Evolutionary conservation across 2,888 invertebrate species (phyloP), one percentile per base, ranked within the genome.

Genomic region (Crioceris asparagi): DNA sequence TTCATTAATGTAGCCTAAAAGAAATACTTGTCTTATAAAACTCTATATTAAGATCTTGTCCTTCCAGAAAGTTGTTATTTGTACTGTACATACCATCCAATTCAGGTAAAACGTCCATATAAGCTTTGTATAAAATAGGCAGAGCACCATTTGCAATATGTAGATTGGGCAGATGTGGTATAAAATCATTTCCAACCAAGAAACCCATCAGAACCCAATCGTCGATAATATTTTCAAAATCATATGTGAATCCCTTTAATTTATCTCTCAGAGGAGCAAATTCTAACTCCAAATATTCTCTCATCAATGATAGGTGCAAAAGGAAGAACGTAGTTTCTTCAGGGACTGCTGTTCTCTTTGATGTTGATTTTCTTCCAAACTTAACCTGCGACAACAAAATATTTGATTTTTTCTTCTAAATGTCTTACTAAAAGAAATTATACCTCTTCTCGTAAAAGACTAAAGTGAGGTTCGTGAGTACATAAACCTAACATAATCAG

Each of bases 161-260:
- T 62, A 98, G 74, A 63, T 92, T 82, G 2, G 97, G 97, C 46
- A 97, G 70, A 68, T 94, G 79, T 1, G 97, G 97, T 53, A 98
- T 87, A 64, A 98, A 98, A 65, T 98, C 97, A 60, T 98, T 98
- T 45, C 97, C 97, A 8, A 97, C 88, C 16, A 97, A 67, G 62
- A 96, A 96, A 1, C 93, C 91, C 91, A 97, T 91, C 12, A 97
- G 64, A 17, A 97, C 83, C 96, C 97, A 98, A 62, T 98, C 97
- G 59, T 98, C 97, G 17, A 97, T 90, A 36, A 98, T 76, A 46
- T 80, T 79, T 58, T 96, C 92, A 50, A 94, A 71, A 60, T 93
- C 82, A 61, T 77, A 94, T 1, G 68, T 63, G 62, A 94, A 90
- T 0, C 40, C 44, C 23, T 75, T 67, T 5, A 88, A 57, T 11